phyloP scores from a whole-genome alignment of 2,113 vertebrate species.

The Caloenas nicobarica region DNA sequence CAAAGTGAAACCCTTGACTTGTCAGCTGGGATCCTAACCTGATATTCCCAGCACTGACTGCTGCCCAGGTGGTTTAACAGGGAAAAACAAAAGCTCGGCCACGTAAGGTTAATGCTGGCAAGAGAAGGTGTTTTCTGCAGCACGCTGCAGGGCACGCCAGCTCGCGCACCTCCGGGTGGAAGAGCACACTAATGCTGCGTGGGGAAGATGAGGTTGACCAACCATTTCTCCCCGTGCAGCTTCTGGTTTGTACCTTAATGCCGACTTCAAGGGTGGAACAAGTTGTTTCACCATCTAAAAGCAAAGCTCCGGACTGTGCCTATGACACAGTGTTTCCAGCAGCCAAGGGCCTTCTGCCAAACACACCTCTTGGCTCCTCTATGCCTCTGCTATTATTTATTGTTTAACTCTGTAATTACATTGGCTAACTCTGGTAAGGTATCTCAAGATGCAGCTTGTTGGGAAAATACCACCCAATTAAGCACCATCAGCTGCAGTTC shows the following conservation, averaged over 20 bases:
- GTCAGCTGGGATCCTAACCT: rapidly evolving
- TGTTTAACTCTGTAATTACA: background rate
- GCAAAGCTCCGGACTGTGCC: background rate
- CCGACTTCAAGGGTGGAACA: background rate
- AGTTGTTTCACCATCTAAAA: background rate
- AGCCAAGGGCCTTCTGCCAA: slow-evolving; percentile 34
- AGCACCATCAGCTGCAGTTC: background rate
- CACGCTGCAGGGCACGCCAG: background rate
- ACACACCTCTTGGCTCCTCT: background rate
- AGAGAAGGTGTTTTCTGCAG: background rate
- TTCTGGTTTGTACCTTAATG: background rate
- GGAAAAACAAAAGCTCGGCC: background rate
- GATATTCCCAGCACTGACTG: rapidly evolving
- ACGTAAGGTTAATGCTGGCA: background rate
- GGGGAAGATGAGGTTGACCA: background rate
- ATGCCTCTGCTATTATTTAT: background rate
- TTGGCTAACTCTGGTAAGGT: background rate
- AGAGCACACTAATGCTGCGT: background rate
- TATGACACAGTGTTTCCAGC: slow-evolving; percentile 63
- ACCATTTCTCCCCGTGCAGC: background rate
- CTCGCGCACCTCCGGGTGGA: background rate
- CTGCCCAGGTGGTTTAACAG: background rate
- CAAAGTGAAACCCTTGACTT: background rate
- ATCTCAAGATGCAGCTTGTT: slow-evolving; percentile 34
- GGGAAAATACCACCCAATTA: background rate